These are phyloP conservation scores for Potamarius usumacintae DNA, from an alignment of 2,113 vertebrate species.

Conservation along the genomic window DNA sequence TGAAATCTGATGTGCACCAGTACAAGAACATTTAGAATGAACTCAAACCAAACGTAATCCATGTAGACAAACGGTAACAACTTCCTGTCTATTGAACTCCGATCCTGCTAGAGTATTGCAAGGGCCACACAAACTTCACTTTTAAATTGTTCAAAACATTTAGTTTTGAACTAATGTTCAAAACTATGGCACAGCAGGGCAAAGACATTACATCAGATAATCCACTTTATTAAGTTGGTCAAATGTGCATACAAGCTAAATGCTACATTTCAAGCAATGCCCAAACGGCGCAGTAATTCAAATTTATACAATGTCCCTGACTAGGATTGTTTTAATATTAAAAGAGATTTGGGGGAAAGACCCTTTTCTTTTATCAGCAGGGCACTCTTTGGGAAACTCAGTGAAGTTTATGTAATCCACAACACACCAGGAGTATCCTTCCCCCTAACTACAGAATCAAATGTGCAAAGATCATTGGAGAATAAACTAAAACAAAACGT, in stretches of 20 bases:
- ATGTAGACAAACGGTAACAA: conserved; percentile 28
- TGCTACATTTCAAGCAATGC: conserved; percentile 48
- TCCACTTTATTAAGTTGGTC: conserved; percentile 22
- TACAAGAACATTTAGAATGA: conserved; percentile 45
- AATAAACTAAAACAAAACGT: conserved; percentile 39
- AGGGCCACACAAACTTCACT: conserved; percentile 37
- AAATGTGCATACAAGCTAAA: conserved; percentile 48
- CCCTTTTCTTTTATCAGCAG: conserved; percentile 1
- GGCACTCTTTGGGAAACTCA: conserved; percentile 39
- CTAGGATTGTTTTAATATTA: conserved; percentile 10
- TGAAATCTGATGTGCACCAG: conserved; percentile 57
- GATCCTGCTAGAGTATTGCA: conserved; percentile 23
- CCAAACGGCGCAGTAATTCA: conserved; percentile 46
- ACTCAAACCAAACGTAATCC: conserved; percentile 36
- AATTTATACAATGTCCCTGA: background rate
- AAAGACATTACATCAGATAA: conserved; percentile 17
- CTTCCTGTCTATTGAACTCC: conserved; percentile 22
- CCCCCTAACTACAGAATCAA: conserved; percentile 64
- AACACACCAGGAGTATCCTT: conserved; percentile 40
- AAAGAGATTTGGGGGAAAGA: background rate
- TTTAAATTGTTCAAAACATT: conserved; percentile 11
- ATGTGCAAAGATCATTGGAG: conserved; percentile 74
- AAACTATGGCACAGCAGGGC: background rate
- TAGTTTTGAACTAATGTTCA: background rate
- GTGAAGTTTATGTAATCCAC: conserved; percentile 40